Percentiles rank a stretch among this genome's conserved stretches.
phyloP scores from a whole-genome alignment of 2,113 vertebrate genomes.

The Calyptommatus sinebrachiatus region DNA sequence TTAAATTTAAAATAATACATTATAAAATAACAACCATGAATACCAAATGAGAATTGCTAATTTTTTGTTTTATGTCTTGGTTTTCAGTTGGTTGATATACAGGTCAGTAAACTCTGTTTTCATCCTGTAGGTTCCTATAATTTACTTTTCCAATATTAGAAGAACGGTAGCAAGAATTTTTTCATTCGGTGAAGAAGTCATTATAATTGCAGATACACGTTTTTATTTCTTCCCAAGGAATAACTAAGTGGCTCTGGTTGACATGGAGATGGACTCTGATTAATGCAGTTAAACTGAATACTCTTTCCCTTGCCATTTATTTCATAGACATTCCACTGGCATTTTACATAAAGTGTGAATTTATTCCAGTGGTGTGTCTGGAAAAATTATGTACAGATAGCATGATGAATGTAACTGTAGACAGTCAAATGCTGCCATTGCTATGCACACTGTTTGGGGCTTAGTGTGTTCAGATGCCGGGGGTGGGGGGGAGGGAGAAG shows the following conservation, averaged over 20 bases:
- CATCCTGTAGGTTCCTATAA: background rate
- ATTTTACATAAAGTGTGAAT: background rate
- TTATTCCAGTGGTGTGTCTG: background rate
- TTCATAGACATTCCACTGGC: constrained; percentile 11
- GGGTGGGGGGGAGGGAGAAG: background rate
- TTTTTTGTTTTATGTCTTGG: background rate
- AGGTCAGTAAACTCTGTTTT: constrained; percentile 10
- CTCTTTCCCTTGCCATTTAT: background rate
- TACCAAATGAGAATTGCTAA: background rate
- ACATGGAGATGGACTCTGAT: constrained; percentile 6
- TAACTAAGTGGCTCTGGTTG: background rate
- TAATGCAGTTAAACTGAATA: constrained; percentile 8
- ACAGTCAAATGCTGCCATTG: background rate
- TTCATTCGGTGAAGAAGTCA: constrained; percentile 25
- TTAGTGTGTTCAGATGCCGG: background rate
- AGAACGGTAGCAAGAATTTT: constrained; percentile 6
- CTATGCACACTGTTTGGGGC: background rate
- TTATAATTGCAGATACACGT: constrained; percentile 18
- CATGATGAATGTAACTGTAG: background rate
- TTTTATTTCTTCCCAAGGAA: constrained; percentile 6
- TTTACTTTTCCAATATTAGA: constrained; percentile 39
- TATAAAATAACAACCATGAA: background rate
- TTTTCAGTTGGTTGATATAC: background rate
- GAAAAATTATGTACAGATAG: background rate
- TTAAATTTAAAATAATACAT: too few species aligned